A percentile compares a stretch with the other conserved stretches of the same genome.
phyloP scores from a whole-genome alignment of 2,888 invertebrate genomes.

The Onthophagus sagittarius region DNA sequence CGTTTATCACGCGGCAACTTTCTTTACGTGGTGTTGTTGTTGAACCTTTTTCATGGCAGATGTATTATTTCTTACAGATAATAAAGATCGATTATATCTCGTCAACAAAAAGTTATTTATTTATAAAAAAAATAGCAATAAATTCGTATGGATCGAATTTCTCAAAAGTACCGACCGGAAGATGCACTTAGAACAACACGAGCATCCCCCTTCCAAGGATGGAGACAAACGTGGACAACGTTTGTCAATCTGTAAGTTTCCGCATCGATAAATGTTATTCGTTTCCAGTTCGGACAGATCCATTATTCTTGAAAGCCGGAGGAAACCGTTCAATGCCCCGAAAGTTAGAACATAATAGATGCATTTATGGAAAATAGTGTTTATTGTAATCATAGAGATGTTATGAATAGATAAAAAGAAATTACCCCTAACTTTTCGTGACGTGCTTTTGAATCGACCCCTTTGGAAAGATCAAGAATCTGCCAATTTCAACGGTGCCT shows the following conservation, averaged over 20 bases:
- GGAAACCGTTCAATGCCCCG: neutral
- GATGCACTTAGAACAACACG: conserved; percentile 41
- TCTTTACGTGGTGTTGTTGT: neutral
- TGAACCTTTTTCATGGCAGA: neutral
- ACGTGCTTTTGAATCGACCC: neutral
- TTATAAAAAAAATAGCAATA: neutral
- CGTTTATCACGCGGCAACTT: conserved; percentile 22
- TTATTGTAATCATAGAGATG: neutral
- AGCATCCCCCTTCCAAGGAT: conserved; percentile 30
- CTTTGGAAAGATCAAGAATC: neutral
- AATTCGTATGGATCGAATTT: neutral
- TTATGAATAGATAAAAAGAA: neutral
- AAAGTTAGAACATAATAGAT: no score
- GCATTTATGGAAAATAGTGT: no score
- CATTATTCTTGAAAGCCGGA: conserved; percentile 5
- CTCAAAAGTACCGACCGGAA: conserved; percentile 14
- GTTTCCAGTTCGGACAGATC: conserved; percentile 3
- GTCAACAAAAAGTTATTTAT: neutral
- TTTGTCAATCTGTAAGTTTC: conserved; percentile 47
- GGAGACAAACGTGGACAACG: conserved; percentile 45
- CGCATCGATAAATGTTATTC: conserved; percentile 41
- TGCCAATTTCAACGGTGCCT: neutral
- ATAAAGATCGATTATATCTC: neutral
- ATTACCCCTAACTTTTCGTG: neutral
- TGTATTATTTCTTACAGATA: neutral